Percentiles rank a stretch among this genome's conserved stretches.
These are phyloP conservation scores for Yponomeuta plumbellus DNA, from an alignment of 2,888 invertebrate species.

Conservation along the genomic window DNA sequence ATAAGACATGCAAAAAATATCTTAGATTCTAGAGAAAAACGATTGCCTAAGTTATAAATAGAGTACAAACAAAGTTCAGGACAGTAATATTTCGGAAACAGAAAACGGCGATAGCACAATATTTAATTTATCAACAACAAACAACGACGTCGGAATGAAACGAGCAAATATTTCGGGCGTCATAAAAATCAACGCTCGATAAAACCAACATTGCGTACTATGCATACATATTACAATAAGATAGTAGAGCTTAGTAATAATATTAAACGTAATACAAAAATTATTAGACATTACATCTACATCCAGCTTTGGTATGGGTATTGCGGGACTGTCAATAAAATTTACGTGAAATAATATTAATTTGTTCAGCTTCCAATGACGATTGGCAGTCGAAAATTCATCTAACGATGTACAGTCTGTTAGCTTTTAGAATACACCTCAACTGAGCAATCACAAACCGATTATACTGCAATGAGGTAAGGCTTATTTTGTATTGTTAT, in stretches of 20 bases:
- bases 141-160: conserved; percentile 8
- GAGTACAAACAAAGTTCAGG: too few species aligned
- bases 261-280: conserved; percentile 39
- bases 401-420: too few species aligned
- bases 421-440: too few species aligned
- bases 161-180: conserved; percentile 7
- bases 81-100: not conserved
- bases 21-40: not conserved
- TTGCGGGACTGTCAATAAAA: not conserved
- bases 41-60: too few species aligned
- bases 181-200: conserved; percentile 15
- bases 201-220: conserved; percentile 27
- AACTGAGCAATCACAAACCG: too few species aligned
- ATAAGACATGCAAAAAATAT: not conserved
- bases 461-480: too few species aligned
- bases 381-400: too few species aligned
- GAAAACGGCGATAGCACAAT: not conserved
- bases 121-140: conserved; percentile 1
- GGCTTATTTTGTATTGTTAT: too few species aligned
- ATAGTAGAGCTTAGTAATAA: conserved; percentile 7
- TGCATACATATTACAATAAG: conserved; percentile 21
- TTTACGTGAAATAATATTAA: too few species aligned
- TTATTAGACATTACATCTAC: conserved; percentile 25
- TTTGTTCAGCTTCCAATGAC: too few species aligned
- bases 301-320: conserved; percentile 14